These are phyloP conservation scores for Xyrauchen texanus DNA, from an alignment of 2,113 vertebrate genomes.

Conservation along the genomic window DNA sequence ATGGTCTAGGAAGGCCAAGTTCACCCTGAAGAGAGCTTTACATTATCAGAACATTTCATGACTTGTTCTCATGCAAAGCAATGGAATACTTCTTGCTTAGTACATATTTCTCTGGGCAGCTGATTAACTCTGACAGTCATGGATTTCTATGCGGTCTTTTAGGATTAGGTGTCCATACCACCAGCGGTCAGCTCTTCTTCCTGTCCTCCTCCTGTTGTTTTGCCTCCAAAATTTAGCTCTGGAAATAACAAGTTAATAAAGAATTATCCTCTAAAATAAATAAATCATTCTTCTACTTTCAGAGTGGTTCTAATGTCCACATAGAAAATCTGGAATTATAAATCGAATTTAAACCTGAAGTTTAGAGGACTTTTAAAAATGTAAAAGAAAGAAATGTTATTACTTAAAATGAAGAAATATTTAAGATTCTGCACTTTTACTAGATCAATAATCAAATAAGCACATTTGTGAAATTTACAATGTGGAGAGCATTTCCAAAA, in stretches of 20 bases:
- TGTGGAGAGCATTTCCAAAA: too few relatives aligned
- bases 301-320: too few relatives aligned
- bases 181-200: slow-evolving; percentile 67
- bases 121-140: slow-evolving; percentile 23
- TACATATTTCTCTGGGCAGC: not conserved
- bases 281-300: not conserved
- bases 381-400: too few relatives aligned
- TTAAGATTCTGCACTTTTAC: too few relatives aligned
- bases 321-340: too few relatives aligned
- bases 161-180: slow-evolving; percentile 66
- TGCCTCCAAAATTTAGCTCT: slow-evolving; percentile 72
- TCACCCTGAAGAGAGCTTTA: slow-evolving; percentile 77
- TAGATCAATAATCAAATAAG: too few relatives aligned
- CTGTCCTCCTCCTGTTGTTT: slow-evolving; percentile 70
- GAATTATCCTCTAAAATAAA: slow-evolving; percentile 13
- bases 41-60: slow-evolving; percentile 21
- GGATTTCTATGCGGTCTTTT: not conserved
- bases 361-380: too few relatives aligned
- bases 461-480: too few relatives aligned
- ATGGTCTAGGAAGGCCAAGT: slow-evolving; percentile 80
- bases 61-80: slow-evolving; percentile 7
- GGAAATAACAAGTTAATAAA: slow-evolving; percentile 31
- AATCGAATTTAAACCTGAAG: too few relatives aligned
- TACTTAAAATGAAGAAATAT: too few relatives aligned
- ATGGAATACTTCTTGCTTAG: slow-evolving; percentile 8